Evolutionary conservation across 2,888 invertebrate genomes (phyloP).

Genomic region (Scelioninae gen. 1): DNA sequence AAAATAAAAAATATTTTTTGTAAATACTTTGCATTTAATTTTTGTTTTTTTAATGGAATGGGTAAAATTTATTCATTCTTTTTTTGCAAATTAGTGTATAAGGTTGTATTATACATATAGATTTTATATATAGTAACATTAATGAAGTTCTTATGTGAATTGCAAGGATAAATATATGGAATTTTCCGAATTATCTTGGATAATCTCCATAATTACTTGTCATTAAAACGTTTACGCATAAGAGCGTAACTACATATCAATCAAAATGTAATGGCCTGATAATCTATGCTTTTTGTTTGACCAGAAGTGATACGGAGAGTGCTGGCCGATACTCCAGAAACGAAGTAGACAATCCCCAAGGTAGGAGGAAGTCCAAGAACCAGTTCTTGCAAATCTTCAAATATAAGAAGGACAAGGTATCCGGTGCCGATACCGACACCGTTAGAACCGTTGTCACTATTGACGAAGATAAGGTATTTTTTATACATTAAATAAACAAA

Average conservation of each 20-base stretch:
- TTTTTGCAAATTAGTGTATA: too few relatives aligned
- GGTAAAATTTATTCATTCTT: too few relatives aligned
- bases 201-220: neutral
- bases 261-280: conserved; percentile 6
- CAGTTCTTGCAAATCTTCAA: conserved; percentile 82
- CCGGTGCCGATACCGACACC: conserved; percentile 83
- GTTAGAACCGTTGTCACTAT: conserved; percentile 82
- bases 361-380: conserved; percentile 79
- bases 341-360: conserved; percentile 80
- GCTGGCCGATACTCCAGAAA: conserved; percentile 85
- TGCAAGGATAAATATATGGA: too few relatives aligned
- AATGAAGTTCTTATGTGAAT: too few relatives aligned
- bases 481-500: neutral
- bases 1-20: too few relatives aligned
- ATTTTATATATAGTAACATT: too few relatives aligned
- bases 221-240: neutral
- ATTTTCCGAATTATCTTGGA: conserved; percentile 2
- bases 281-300: conserved; percentile 43
- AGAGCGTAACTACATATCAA: neutral
- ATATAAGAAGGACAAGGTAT: conserved; percentile 84
- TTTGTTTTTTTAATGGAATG: too few relatives aligned
- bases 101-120: too few relatives aligned
- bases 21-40: too few relatives aligned
- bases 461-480: conserved; percentile 81
- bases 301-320: conserved; percentile 89